A percentile compares a stretch with the other conserved stretches of the same genome.
Conservation (phyloP, 2,888 invertebrate species). For the Mayetiola destructor region DNA sequence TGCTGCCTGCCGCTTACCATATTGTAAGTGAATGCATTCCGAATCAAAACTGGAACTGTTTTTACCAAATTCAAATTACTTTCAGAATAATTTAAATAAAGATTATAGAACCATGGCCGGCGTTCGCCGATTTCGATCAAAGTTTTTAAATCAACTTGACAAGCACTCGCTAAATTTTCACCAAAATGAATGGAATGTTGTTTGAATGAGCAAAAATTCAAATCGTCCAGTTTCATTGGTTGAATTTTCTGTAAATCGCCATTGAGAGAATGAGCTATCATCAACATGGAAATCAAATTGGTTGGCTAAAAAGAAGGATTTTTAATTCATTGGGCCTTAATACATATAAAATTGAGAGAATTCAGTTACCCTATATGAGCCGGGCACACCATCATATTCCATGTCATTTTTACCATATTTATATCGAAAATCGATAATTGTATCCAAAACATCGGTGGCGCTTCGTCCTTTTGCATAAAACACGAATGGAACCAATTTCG, state of each 20-base stretch:
- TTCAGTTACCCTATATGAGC: too few relatives aligned
- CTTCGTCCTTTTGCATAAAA: conserved; percentile 29
- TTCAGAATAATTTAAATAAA: conserved; percentile 30
- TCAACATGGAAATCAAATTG: conserved; percentile 9
- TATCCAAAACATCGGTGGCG: conserved; percentile 20
- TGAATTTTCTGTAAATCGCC: conserved; percentile 15
- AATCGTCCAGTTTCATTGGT: conserved; percentile 14
- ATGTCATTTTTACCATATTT: conserved; percentile 13
- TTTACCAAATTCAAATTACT: conserved; percentile 23
- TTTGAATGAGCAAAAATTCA: conserved; percentile 16
- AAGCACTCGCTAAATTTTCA: conserved; percentile 20
- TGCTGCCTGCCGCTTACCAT: conserved; percentile 22
- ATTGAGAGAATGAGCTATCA: conserved; percentile 14
- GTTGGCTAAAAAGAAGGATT: neutral
- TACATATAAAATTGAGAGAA: too few relatives aligned
- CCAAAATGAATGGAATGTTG: conserved; percentile 16
- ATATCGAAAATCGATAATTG: conserved; percentile 19
- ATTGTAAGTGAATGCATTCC: conserved; percentile 27
- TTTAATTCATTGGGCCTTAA: too few relatives aligned
- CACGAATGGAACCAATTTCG: conserved; percentile 28
- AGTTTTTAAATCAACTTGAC: conserved; percentile 21
- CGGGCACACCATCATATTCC: neutral
- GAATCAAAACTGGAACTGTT: conserved; percentile 30
- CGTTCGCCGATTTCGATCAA: conserved; percentile 14
- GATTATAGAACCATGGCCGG: conserved; percentile 26